A percentile compares a stretch with the other conserved stretches of the same genome.
Conservation (phyloP, 2,888 invertebrate genomes). For the Campoplex capitator region DNA sequence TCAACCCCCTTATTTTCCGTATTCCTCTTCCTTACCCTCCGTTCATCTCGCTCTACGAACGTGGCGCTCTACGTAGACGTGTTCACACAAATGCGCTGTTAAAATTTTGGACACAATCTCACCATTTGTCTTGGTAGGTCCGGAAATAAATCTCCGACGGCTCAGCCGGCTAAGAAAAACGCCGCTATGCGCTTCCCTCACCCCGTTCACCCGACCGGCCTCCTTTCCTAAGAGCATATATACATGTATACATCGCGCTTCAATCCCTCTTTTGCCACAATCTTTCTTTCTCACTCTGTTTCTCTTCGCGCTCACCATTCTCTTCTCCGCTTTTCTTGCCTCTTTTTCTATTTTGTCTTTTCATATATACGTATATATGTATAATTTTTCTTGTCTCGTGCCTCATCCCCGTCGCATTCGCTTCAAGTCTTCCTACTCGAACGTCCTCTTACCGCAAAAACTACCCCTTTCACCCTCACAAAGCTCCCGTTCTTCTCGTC, state of each 20-base stretch:
- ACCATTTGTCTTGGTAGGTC: conserved; percentile 91
- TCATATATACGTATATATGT: conserved; percentile 12
- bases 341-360: conserved; percentile 18
- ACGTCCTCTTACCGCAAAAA: conserved; percentile 39
- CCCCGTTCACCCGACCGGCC: conserved; percentile 44
- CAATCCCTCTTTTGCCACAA: conserved; percentile 49
- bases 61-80: conserved; percentile 85
- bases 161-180: conserved; percentile 87
- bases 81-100: conserved; percentile 89
- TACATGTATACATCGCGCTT: conserved; percentile 45
- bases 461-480: conserved; percentile 48
- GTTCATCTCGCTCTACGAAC: conserved; percentile 74
- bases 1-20: conserved; percentile 70
- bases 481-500: conserved; percentile 38
- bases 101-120: conserved; percentile 93
- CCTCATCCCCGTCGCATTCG: not conserved
- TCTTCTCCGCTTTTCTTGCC: conserved; percentile 44
- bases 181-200: conserved; percentile 79
- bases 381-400: not conserved
- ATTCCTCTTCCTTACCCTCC: conserved; percentile 73
- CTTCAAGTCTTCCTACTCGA: conserved; percentile 33
- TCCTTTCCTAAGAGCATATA: conserved; percentile 10
- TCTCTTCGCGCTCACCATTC: conserved; percentile 52
- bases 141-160: conserved; percentile 88
- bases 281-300: conserved; percentile 56